A percentile compares a stretch with the other conserved stretches of the same genome.
phyloP scores from a whole-genome alignment of 2,113 vertebrate genomes.

The Epinephelus lanceolatus region DNA sequence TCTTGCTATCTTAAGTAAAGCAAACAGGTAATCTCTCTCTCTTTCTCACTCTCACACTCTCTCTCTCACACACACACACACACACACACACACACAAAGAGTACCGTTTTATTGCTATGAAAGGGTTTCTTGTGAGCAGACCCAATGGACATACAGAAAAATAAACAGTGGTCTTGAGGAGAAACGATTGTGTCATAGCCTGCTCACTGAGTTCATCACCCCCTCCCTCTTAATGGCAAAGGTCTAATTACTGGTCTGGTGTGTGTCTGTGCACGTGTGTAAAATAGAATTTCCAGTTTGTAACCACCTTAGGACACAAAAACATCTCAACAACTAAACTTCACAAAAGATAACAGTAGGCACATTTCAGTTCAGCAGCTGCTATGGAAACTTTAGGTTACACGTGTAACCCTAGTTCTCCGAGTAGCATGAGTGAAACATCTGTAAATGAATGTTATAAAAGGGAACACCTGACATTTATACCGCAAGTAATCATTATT shows the following conservation, averaged over 20 bases:
- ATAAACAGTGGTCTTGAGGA: slow-evolving; percentile 76
- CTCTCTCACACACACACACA: background rate
- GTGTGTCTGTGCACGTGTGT: slow-evolving; percentile 12
- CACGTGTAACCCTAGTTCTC: background rate
- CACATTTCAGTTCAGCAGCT: slow-evolving; percentile 6
- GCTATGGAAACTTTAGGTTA: background rate
- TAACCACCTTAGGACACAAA: background rate
- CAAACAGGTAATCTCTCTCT: slow-evolving; percentile 39
- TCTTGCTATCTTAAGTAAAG: slow-evolving; percentile 53
- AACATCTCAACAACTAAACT: slow-evolving; percentile 25
- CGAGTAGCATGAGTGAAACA: background rate
- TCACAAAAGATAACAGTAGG: background rate
- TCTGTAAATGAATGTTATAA: background rate
- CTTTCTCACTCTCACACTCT: background rate
- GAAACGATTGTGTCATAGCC: slow-evolving; percentile 75
- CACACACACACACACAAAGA: slow-evolving; percentile 37
- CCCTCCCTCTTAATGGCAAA: slow-evolving; percentile 18
- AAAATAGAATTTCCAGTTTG: background rate
- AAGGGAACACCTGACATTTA: too few species aligned
- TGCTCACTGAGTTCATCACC: slow-evolving; percentile 43
- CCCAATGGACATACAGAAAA: slow-evolving; percentile 66
- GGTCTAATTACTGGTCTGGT: slow-evolving; percentile 50
- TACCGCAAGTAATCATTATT: too few species aligned
- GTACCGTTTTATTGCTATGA: slow-evolving; percentile 61
- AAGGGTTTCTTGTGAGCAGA: slow-evolving; percentile 73